phyloP scores from a whole-genome alignment of 1,140 invertebrate genomes.

The Drosophila mayri region DNA sequence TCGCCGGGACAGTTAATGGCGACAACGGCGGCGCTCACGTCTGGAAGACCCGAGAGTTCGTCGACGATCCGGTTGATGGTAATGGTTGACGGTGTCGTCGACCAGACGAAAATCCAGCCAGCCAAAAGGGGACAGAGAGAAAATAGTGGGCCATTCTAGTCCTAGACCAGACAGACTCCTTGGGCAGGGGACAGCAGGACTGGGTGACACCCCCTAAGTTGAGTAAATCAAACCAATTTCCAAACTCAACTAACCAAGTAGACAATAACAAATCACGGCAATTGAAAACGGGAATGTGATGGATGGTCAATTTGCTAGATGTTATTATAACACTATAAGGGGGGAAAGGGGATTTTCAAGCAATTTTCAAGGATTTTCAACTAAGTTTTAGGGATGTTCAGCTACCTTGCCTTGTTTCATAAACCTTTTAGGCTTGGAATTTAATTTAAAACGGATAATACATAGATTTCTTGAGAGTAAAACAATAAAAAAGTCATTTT shows the following conservation, averaged over 20 bases:
- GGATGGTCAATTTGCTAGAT: slow-evolving; percentile 19
- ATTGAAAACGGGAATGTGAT: slow-evolving; percentile 23
- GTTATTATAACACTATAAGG: neutral
- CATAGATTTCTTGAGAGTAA: neutral
- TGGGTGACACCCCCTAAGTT: slow-evolving; percentile 2
- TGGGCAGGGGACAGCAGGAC: neutral
- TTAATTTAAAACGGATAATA: neutral
- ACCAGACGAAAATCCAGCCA: slow-evolving; percentile 59
- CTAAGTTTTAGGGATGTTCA: neutral
- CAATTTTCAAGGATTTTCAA: neutral
- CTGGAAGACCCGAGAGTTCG: slow-evolving; percentile 51
- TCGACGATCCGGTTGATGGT: slow-evolving; percentile 40
- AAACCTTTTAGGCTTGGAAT: neutral
- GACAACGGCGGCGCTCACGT: slow-evolving; percentile 66
- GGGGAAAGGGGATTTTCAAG: neutral
- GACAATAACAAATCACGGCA: slow-evolving; percentile 43
- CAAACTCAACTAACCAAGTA: slow-evolving; percentile 39
- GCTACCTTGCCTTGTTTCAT: neutral
- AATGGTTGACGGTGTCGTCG: slow-evolving; percentile 62
- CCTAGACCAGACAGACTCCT: slow-evolving; percentile 25
- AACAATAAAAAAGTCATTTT: too few species aligned
- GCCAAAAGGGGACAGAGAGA: neutral
- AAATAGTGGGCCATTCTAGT: slow-evolving; percentile 21
- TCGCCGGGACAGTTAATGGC: slow-evolving; percentile 66
- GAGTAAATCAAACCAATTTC: slow-evolving; percentile 42